phyloP scores from a whole-genome alignment of 2,797 vertebrate genomes.

The Pyrocephalus nanus region DNA sequence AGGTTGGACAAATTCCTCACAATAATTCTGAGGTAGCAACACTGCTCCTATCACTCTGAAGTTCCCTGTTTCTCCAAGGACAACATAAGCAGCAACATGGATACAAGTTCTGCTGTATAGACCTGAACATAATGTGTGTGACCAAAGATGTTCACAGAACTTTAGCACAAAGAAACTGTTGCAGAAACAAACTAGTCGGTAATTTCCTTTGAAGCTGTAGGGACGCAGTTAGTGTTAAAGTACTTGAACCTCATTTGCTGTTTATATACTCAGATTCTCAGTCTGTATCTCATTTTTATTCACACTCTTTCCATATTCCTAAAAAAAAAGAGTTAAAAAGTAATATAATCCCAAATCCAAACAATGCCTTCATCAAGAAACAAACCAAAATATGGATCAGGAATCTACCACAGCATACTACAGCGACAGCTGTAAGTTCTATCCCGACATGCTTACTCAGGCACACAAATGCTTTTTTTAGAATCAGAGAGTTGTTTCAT shows the following conservation, averaged over 20 bases:
- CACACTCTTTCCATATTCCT: neutral
- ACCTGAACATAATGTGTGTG: neutral
- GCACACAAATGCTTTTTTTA: neutral
- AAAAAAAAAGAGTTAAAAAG: neutral
- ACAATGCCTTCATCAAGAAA: neutral
- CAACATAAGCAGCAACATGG: neutral
- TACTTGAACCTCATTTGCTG: neutral
- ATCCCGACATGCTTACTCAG: neutral
- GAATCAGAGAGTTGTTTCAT: neutral
- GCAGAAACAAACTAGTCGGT: neutral
- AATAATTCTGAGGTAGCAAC: neutral
- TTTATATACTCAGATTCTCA: neutral
- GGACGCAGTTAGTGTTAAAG: neutral
- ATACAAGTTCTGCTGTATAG: neutral
- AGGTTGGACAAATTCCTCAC: neutral
- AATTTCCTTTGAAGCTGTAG: neutral
- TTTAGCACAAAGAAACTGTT: neutral
- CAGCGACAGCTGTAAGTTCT: neutral
- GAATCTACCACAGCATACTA: neutral
- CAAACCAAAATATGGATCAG: neutral
- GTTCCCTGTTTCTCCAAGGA: neutral
- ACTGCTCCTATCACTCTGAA: neutral
- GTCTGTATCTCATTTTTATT: neutral
- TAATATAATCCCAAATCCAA: neutral
- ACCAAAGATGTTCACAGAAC: neutral